phyloP scores from a whole-genome alignment of 2,113 vertebrate genomes.

The Coturnix japonica region DNA sequence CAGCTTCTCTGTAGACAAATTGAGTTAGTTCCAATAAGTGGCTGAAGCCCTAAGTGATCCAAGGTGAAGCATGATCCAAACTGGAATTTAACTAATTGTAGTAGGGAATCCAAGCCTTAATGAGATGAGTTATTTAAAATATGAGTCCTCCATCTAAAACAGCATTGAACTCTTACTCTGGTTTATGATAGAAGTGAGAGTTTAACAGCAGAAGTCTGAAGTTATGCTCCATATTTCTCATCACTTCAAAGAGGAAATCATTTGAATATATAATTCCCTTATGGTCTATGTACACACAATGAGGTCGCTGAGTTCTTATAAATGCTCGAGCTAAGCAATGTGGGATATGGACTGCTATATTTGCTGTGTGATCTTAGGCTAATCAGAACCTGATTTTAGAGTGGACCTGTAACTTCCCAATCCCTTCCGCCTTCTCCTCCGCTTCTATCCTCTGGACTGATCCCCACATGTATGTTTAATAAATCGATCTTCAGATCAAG shows the following conservation, averaged over 20 bases:
- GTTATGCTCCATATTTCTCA: background rate
- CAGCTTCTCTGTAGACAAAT: background rate
- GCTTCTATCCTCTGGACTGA: too few relatives aligned
- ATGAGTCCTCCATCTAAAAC: background rate
- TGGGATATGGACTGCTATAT: too few relatives aligned
- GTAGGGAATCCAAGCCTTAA: background rate
- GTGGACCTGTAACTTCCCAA: too few relatives aligned
- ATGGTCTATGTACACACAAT: too few relatives aligned
- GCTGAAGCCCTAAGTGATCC: background rate
- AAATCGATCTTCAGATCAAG: background rate
- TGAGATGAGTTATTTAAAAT: background rate
- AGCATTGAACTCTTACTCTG: fast-evolving
- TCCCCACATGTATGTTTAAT: too few relatives aligned
- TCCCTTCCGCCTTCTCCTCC: too few relatives aligned
- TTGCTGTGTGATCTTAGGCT: too few relatives aligned
- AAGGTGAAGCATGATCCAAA: background rate
- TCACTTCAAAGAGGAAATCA: background rate
- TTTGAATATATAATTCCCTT: background rate
- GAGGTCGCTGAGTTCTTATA: too few relatives aligned
- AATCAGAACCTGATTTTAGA: too few relatives aligned
- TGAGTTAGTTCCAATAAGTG: background rate
- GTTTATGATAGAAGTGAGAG: background rate
- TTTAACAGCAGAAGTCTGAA: background rate
- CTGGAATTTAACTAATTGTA: fast-evolving
- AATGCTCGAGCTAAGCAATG: too few relatives aligned